Conservation (phyloP, 2,888 invertebrate genomes). For the Platycheirus rosarum region DNA sequence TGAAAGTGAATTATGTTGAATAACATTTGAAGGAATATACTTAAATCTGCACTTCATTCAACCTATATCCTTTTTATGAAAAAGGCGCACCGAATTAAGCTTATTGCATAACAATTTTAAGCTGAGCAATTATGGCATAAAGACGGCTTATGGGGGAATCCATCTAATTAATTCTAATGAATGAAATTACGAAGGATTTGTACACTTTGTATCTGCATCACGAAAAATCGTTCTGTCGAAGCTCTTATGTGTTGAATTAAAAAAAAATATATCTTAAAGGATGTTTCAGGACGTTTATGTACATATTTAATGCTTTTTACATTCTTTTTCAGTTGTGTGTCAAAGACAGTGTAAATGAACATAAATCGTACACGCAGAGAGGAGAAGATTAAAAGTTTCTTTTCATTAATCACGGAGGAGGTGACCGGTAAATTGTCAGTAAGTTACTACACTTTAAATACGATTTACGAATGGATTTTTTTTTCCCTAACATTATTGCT, state of each 20-base stretch:
- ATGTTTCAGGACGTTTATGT: slow-evolving; percentile 2
- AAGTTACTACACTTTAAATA: slow-evolving; percentile 26
- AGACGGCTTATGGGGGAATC: slow-evolving; percentile 39
- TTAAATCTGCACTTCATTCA: no score
- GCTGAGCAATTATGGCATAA: slow-evolving; percentile 40
- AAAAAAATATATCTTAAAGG: slow-evolving; percentile 7
- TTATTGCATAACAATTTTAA: slow-evolving; percentile 63
- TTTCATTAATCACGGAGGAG: slow-evolving; percentile 46
- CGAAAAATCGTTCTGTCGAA: slow-evolving; percentile 11
- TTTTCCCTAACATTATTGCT: no score
- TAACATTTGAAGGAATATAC: no score
- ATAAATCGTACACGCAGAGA: slow-evolving; percentile 36
- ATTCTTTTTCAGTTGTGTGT: slow-evolving; percentile 28
- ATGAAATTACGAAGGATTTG: slow-evolving; percentile 52
- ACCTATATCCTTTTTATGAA: no score
- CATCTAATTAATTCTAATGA: slow-evolving; percentile 62
- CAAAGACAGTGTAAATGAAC: slow-evolving; percentile 44
- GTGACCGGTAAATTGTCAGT: slow-evolving; percentile 17
- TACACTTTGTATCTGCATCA: slow-evolving; percentile 33
- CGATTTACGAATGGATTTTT: slow-evolving; percentile 28
- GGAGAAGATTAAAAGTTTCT: slow-evolving; percentile 54
- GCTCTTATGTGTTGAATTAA: slow-evolving; percentile 5
- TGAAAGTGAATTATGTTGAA: no score
- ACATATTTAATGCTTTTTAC: not conserved
- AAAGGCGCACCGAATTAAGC: slow-evolving; percentile 2